A percentile compares a stretch with the other conserved stretches of the same genome.
phyloP scores from a whole-genome alignment of 2,113 vertebrate species.

The Pipa parva region DNA sequence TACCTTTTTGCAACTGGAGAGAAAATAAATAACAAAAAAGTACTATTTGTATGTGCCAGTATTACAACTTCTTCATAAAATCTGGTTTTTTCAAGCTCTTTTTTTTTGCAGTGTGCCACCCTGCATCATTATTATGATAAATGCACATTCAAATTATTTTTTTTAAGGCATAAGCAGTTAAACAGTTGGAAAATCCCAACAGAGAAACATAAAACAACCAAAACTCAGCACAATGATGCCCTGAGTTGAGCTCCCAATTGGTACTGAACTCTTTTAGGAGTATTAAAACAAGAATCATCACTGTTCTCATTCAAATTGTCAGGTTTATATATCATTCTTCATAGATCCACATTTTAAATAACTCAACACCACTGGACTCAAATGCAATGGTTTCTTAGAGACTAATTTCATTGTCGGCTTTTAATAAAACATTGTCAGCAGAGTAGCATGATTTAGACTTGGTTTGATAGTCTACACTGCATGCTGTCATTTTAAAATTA shows the following conservation, averaged over 20 bases:
- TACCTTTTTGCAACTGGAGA: too few species aligned
- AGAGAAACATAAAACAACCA: constrained; percentile 31
- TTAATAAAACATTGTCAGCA: constrained; percentile 49
- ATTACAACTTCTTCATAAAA: constrained; percentile 20
- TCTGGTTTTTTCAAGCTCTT: constrained; percentile 29
- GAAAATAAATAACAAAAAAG: too few species aligned
- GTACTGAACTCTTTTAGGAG: constrained; percentile 30
- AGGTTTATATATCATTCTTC: constrained; percentile 38
- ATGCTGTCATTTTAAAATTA: not conserved
- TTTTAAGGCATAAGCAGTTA: constrained; percentile 39
- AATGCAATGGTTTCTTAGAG: constrained; percentile 44
- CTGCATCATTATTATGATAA: not conserved
- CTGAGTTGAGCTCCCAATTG: constrained; percentile 34
- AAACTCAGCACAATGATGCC: constrained; percentile 34
- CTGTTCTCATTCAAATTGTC: not conserved
- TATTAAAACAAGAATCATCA: constrained; percentile 40
- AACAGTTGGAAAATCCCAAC: not conserved
- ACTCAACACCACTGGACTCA: constrained; percentile 21
- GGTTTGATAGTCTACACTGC: constrained; percentile 33
- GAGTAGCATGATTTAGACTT: constrained; percentile 23
- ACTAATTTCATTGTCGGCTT: constrained; percentile 47
- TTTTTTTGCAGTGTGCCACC: not conserved
- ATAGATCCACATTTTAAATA: constrained; percentile 46
- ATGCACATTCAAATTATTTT: not conserved
- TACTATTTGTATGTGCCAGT: too few species aligned